Percentiles rank a stretch among this genome's conserved stretches.
These are phyloP conservation scores for Chelidonichthys spinosus DNA, from an alignment of 2,797 vertebrate genomes.

Conservation along the genomic window DNA sequence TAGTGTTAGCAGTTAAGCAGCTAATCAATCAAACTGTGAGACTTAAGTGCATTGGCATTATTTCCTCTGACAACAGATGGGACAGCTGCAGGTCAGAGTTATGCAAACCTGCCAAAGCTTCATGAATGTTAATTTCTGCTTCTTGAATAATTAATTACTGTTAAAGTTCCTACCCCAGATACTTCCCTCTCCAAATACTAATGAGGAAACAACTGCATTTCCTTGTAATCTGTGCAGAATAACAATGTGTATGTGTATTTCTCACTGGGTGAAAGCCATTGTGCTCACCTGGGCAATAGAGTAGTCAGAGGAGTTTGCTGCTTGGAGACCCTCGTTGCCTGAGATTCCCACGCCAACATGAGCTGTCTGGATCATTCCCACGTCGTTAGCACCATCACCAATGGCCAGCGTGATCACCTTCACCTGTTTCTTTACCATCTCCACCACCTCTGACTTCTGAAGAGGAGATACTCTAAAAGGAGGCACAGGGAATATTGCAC, in stretches of 20 bases:
- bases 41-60: not conserved
- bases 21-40: not conserved
- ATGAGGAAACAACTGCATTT: not conserved
- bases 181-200: not conserved
- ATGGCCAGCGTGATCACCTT: slow-evolving; percentile 97
- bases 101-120: not conserved
- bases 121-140: not conserved
- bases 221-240: not conserved
- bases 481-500: not conserved
- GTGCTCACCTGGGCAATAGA: slow-evolving; percentile 94
- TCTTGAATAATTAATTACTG: not conserved
- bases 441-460: slow-evolving; percentile 98
- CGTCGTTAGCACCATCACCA: slow-evolving; percentile 98
- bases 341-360: slow-evolving; percentile 98
- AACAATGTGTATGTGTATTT: no score
- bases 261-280: not conserved
- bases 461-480: slow-evolving; percentile 94
- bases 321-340: slow-evolving; percentile 97
- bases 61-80: slow-evolving; percentile 2
- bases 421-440: slow-evolving; percentile 99
- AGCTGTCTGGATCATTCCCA: slow-evolving; percentile 98
- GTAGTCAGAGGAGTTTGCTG: slow-evolving; percentile 98
- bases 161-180: not conserved
- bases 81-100: not conserved
- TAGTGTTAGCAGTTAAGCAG: not conserved